These are phyloP conservation scores for Leptobrachium ailaonicum DNA, from an alignment of 2,113 vertebrate species.

Conservation along the genomic window DNA sequence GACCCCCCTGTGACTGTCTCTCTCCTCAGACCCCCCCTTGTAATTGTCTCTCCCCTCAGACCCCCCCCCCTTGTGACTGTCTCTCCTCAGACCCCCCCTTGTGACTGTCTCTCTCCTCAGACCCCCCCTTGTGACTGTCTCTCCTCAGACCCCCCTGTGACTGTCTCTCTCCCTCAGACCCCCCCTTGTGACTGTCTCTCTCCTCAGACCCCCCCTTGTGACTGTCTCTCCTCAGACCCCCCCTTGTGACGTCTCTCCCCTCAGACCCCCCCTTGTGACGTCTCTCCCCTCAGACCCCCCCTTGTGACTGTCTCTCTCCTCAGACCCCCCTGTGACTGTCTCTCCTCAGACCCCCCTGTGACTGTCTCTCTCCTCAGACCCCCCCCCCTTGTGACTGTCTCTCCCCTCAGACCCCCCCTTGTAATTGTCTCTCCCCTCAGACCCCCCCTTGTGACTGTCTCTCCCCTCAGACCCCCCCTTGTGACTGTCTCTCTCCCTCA, in stretches of 20 bases:
- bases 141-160: not conserved
- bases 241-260: conserved; percentile 49
- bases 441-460: conserved; percentile 49
- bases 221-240: conserved; percentile 19
- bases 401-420: conserved; percentile 45
- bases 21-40: conserved; percentile 26
- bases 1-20: not conserved
- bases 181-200: not conserved
- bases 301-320: not conserved
- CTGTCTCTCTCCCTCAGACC: not conserved
- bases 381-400: conserved; percentile 40
- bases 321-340: not conserved
- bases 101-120: conserved; percentile 38
- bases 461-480: conserved; percentile 57
- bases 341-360: not conserved
- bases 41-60: conserved; percentile 24
- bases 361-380: not conserved
- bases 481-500: not conserved
- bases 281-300: conserved; percentile 56
- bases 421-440: conserved; percentile 14
- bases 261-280: conserved; percentile 43
- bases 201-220: conserved; percentile 26
- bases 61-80: conserved; percentile 50
- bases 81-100: conserved; percentile 28
- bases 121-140: conserved; percentile 55